Conservation (phyloP, 2,888 invertebrate genomes). For the Cheilosia urbana region DNA sequence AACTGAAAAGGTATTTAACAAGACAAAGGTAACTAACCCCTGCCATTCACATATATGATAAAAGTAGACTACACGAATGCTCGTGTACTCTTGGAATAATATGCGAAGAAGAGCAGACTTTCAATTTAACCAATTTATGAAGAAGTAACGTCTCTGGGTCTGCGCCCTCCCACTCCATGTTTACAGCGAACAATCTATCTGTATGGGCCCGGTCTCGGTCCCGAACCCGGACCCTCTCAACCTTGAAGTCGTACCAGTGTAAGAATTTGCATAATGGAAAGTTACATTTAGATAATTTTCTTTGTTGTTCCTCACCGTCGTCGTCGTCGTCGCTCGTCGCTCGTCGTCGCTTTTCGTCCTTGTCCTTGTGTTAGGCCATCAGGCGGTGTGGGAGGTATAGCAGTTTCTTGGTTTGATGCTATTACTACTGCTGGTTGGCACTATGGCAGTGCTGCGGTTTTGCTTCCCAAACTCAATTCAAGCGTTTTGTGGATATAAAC, state of each 20-base stretch:
- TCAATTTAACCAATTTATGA: conserved; percentile 75
- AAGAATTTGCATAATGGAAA: conserved; percentile 75
- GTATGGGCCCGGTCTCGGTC: conserved; percentile 5
- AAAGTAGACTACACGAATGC: conserved; percentile 65
- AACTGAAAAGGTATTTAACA: conserved; percentile 55
- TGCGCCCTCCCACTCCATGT: neutral
- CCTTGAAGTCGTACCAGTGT: conserved; percentile 68
- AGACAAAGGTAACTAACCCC: conserved; percentile 71
- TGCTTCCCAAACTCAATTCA: conserved; percentile 72
- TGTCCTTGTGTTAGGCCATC: conserved; percentile 4
- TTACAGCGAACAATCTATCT: neutral
- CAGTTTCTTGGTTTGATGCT: conserved; percentile 67
- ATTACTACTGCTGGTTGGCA: conserved; percentile 62
- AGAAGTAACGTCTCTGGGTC: conserved; percentile 43
- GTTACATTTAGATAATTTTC: conserved; percentile 76
- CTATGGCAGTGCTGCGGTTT: conserved; percentile 65
- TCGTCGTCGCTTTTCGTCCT: neutral
- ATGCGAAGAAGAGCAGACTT: conserved; percentile 60
- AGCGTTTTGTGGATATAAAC: conserved; percentile 75
- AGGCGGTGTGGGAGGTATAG: neutral
- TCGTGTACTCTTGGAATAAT: conserved; percentile 39
- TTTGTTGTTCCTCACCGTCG: conserved; percentile 67
- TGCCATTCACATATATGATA: conserved; percentile 48
- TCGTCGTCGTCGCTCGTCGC: conserved; percentile 1
- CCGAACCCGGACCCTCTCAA: conserved; percentile 41